Conservation (phyloP, 2,113 vertebrate species). For the Bothrops jararaca region DNA sequence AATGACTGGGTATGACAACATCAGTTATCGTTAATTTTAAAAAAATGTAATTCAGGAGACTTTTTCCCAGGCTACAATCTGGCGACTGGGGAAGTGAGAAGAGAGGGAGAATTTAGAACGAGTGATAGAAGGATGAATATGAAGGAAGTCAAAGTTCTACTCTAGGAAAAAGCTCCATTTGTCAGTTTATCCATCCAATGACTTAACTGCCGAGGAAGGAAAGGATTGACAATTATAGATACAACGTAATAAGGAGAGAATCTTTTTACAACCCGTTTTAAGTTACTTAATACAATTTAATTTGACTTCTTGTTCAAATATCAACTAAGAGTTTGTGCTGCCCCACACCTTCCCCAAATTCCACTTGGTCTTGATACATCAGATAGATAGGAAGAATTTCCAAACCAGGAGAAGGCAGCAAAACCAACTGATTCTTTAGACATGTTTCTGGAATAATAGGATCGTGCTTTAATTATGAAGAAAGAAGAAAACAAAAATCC, state of each 20-base stretch:
- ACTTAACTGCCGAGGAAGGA: not conserved
- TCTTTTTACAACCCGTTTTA: not conserved
- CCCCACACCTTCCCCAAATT: not conserved
- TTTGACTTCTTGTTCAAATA: not conserved
- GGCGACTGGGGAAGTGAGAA: not conserved
- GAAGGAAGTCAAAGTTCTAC: not conserved
- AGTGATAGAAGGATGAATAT: not conserved
- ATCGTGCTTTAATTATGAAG: not conserved
- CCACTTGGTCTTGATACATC: not conserved
- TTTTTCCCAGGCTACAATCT: not conserved
- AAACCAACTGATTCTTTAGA: not conserved
- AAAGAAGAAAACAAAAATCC: not conserved
- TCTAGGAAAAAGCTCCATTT: not conserved
- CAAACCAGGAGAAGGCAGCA: not conserved
- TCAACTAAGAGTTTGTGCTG: not conserved
- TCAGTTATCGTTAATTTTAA: not conserved
- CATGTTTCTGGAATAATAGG: not conserved
- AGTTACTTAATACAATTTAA: not conserved
- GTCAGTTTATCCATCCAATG: not conserved
- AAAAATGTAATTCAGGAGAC: not conserved
- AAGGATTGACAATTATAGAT: not conserved
- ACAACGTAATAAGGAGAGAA: not conserved
- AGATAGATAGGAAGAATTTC: not conserved
- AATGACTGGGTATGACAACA: not conserved
- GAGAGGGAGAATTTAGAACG: not conserved